Evolutionary conservation across 2,113 vertebrate species (phyloP).

Genomic region (Aptenodytes patagonicus): DNA sequence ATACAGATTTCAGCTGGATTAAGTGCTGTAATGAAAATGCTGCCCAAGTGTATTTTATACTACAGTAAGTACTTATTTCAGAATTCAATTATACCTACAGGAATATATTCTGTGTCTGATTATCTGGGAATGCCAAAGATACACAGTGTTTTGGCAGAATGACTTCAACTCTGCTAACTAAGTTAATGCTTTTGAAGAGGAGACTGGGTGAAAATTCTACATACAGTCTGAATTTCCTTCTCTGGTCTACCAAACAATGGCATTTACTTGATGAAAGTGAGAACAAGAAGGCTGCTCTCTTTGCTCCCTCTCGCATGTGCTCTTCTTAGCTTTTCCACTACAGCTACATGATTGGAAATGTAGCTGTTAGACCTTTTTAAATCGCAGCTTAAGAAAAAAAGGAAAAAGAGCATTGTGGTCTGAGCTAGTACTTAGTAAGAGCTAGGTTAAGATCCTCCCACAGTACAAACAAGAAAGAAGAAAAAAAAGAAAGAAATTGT

Average conservation of each 20-base stretch:
- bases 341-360: background rate
- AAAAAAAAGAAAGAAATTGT: background rate
- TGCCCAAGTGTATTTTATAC: conserved; percentile 31
- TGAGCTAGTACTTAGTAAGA: background rate
- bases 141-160: background rate
- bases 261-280: background rate
- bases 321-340: background rate
- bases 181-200: conserved; percentile 3
- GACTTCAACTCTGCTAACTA: background rate
- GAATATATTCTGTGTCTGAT: conserved; percentile 16
- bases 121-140: background rate
- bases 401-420: background rate
- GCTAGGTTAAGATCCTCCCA: background rate
- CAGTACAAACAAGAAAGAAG: background rate
- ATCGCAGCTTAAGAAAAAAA: background rate
- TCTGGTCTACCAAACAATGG: background rate
- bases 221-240: background rate
- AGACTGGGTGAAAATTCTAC: background rate
- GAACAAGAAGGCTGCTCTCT: background rate
- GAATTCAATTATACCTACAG: conserved; percentile 42
- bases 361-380: background rate
- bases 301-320: background rate
- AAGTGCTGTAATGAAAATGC: conserved; percentile 37
- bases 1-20: conserved; percentile 29
- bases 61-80: conserved; percentile 20